These are phyloP conservation scores for Spodoptera litura DNA, from an alignment of 1,140 invertebrate genomes.

Conservation along the genomic window DNA sequence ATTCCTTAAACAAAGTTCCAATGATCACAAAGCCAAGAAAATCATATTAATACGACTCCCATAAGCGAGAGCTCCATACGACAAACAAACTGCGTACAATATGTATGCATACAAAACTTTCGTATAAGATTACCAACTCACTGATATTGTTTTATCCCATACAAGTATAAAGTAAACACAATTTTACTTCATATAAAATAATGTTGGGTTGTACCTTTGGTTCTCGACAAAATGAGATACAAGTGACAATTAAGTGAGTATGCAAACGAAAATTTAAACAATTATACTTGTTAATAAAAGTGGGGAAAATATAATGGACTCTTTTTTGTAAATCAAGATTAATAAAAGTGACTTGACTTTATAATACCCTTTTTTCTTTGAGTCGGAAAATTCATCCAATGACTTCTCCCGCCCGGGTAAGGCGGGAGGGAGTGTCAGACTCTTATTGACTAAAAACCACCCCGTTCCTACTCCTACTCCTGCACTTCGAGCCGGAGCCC, in stretches of 20 bases:
- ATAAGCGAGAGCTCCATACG: not conserved
- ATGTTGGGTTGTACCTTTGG: slow-evolving; percentile 46
- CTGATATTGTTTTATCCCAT: slow-evolving; percentile 62
- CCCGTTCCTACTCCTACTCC: too few species aligned
- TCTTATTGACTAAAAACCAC: too few species aligned
- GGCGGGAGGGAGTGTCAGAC: too few species aligned
- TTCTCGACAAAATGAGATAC: not conserved
- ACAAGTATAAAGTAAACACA: slow-evolving; percentile 58
- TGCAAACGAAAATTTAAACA: not conserved
- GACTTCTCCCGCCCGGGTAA: too few species aligned
- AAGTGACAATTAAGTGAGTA: not conserved
- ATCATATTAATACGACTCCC: not conserved
- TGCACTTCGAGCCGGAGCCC: too few species aligned
- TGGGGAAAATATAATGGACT: too few species aligned
- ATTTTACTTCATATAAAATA: slow-evolving; percentile 59
- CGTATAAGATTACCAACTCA: slow-evolving; percentile 54
- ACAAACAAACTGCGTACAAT: slow-evolving; percentile 34
- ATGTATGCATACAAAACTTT: slow-evolving; percentile 49
- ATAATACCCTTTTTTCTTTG: too few species aligned
- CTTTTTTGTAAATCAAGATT: too few species aligned
- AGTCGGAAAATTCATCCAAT: too few species aligned
- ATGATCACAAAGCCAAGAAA: not conserved
- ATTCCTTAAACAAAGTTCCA: not conserved
- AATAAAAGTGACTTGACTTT: too few species aligned
- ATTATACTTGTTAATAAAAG: too few species aligned